These are phyloP conservation scores for Panagrolaimus sp. DNA, from an alignment of 1,140 invertebrate genomes.

Conservation along the genomic window DNA sequence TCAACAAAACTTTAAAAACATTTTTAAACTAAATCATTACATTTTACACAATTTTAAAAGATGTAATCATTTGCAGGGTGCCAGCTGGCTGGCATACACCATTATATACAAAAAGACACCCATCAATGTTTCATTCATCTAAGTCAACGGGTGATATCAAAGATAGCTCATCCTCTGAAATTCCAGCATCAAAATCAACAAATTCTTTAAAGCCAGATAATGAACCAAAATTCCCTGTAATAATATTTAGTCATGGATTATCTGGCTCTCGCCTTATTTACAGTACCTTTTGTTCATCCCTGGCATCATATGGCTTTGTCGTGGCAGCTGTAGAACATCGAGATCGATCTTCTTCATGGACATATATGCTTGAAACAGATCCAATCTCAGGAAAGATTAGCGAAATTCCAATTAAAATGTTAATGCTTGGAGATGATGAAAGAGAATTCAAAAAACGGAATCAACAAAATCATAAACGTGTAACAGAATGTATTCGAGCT, in stretches of 20 bases:
- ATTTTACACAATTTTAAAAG: no score
- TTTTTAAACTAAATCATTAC: no score
- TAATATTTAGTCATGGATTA: constrained; percentile 69
- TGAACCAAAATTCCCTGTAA: constrained; percentile 63
- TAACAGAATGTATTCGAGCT: constrained; percentile 63
- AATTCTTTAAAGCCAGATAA: constrained; percentile 44
- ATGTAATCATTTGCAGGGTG: constrained; percentile 30
- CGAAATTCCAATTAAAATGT: constrained; percentile 36
- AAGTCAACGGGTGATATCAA: constrained; percentile 19
- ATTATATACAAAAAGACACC: constrained; percentile 15
- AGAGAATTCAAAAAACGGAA: constrained; percentile 59
- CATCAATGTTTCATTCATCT: constrained; percentile 19
- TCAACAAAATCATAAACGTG: constrained; percentile 61
- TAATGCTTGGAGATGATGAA: constrained; percentile 39
- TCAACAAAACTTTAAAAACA: no score
- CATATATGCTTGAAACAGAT: constrained; percentile 44
- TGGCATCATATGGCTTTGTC: constrained; percentile 68
- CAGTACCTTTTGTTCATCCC: constrained; percentile 64
- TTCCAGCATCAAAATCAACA: not conserved
- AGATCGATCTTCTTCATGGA: constrained; percentile 48
- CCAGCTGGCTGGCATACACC: constrained; percentile 38
- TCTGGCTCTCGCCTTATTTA: constrained; percentile 66
- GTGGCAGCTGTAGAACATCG: constrained; percentile 67
- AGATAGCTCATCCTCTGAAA: not conserved
- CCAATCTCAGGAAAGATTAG: constrained; percentile 32